These are phyloP conservation scores for Fregetta grallaria DNA, from an alignment of 2,113 vertebrate species.

Conservation along the genomic window DNA sequence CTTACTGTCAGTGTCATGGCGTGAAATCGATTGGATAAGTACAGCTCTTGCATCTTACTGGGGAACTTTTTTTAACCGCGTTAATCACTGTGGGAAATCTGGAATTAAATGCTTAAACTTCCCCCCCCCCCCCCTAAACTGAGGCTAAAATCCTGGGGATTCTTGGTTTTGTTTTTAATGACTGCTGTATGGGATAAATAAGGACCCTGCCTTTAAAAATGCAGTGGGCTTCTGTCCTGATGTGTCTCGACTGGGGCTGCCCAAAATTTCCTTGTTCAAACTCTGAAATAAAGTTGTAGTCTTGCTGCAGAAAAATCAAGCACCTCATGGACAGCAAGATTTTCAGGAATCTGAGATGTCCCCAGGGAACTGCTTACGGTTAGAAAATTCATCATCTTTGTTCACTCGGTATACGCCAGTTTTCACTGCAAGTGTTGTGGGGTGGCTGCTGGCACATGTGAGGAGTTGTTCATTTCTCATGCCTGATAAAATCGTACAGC, in stretches of 20 bases:
- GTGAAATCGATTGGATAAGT: conserved; percentile 26
- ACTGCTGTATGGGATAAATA: background rate
- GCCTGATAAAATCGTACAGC: background rate
- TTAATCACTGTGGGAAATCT: conserved; percentile 60
- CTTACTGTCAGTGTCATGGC: background rate
- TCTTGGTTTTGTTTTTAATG: background rate
- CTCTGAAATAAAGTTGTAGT: background rate
- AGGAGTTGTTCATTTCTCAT: background rate
- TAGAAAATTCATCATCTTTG: background rate
- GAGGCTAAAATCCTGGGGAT: background rate
- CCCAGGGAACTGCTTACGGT: background rate
- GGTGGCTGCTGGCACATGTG: background rate
- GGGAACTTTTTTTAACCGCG: background rate
- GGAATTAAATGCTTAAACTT: background rate
- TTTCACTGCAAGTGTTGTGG: background rate
- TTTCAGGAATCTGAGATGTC: background rate
- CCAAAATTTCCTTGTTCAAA: background rate
- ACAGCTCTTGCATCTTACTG: background rate
- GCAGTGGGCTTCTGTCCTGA: background rate
- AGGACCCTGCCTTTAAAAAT: background rate
- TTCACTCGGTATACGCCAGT: background rate
- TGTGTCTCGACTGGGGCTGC: background rate
- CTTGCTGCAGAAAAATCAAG: background rate
- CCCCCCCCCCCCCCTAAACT: too few relatives aligned
- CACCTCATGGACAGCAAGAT: background rate